A percentile compares a stretch with the other conserved stretches of the same genome.
phyloP scores from a whole-genome alignment of 2,888 invertebrate species.

The Caenorhabditis japonica region DNA sequence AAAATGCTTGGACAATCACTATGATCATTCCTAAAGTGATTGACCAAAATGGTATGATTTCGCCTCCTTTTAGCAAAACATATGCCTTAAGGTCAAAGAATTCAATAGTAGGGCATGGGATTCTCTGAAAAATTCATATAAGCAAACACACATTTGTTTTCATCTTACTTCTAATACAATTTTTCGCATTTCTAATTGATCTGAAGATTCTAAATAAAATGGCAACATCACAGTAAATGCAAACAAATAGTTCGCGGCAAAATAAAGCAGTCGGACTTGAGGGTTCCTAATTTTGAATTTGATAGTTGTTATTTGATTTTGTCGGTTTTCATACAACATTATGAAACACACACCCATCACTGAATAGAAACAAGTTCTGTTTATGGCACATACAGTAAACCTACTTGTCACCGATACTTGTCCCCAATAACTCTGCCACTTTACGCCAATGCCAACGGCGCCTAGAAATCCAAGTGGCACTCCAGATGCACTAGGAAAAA shows the following conservation, averaged over 20 bases:
- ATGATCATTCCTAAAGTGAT: background rate
- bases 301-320: conserved; percentile 30
- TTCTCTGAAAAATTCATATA: conserved; percentile 15
- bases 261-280: conserved; percentile 10
- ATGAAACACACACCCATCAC: conserved; percentile 25
- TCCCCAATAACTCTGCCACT: conserved; percentile 33
- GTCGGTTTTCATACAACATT: conserved; percentile 37
- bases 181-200: conserved; percentile 18
- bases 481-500: conserved; percentile 30
- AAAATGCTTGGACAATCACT: conserved; percentile 5
- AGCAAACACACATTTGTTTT: background rate
- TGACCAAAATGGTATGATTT: conserved; percentile 22
- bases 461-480: conserved; percentile 21
- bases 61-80: conserved; percentile 31
- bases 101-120: conserved; percentile 39
- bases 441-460: conserved; percentile 2
- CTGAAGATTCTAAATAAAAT: conserved; percentile 22
- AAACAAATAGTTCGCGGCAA: conserved; percentile 9
- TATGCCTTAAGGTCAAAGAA: conserved; percentile 29
- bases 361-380: conserved; percentile 5
- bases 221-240: conserved; percentile 11
- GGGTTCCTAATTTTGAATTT: conserved; percentile 9
- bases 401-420: conserved; percentile 28
- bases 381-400: background rate
- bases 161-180: conserved; percentile 13